Percentiles rank a stretch among this genome's conserved stretches.
Conservation (phyloP, 2,888 invertebrate species). For the Exocentrus adspersus region DNA sequence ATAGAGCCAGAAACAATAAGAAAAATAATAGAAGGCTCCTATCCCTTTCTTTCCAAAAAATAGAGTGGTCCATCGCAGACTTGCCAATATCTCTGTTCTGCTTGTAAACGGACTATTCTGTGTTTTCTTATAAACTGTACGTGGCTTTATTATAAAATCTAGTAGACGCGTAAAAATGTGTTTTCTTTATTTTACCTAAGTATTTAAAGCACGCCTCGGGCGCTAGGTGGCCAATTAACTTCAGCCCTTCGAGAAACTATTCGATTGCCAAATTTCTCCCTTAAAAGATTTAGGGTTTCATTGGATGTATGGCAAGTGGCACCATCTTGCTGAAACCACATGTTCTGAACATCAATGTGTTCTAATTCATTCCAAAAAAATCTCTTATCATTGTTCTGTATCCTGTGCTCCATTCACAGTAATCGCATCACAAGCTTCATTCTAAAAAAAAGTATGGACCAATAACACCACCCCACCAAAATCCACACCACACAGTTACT, state of each 20-base stretch:
- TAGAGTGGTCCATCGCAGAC: no score
- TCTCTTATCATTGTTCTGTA: conserved; percentile 37
- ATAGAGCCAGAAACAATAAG: no score
- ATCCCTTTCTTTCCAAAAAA: no score
- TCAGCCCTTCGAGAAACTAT: conserved; percentile 12
- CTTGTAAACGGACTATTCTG: no score
- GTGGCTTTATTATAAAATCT: no score
- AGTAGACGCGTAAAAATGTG: no score
- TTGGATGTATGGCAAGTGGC: conserved; percentile 29
- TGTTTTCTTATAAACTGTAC: no score
- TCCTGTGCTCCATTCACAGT: conserved; percentile 41
- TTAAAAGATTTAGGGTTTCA: not conserved
- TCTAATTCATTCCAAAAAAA: conserved; percentile 27
- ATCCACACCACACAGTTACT: conserved; percentile 32
- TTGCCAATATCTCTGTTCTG: no score
- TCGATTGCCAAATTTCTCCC: not conserved
- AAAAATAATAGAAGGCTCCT: no score
- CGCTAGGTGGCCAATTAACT: no score
- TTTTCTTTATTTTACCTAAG: no score
- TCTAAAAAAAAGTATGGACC: conserved; percentile 31
- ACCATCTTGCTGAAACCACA: conserved; percentile 18
- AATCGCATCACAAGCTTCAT: conserved; percentile 29
- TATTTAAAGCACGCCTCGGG: no score
- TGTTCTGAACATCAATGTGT: conserved; percentile 21
- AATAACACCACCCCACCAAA: not conserved